Percentiles rank a stretch among this genome's conserved stretches.
These are phyloP conservation scores for Xanthia togata DNA, from an alignment of 2,888 invertebrate genomes.

Conservation along the genomic window DNA sequence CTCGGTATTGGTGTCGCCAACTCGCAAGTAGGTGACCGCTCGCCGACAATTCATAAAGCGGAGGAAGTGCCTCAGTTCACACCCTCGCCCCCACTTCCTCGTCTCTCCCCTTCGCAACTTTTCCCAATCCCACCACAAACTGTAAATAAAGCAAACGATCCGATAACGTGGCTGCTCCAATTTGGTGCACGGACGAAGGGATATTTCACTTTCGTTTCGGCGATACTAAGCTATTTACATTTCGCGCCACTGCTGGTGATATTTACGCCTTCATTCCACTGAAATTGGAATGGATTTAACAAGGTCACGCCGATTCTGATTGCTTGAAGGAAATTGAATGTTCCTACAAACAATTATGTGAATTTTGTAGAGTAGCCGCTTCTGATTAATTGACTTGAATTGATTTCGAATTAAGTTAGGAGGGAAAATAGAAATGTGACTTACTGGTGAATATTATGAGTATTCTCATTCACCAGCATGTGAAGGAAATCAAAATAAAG, in stretches of 20 bases:
- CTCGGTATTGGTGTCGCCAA: conserved; percentile 72
- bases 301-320: conserved; percentile 64
- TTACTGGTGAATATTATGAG: conserved; percentile 14
- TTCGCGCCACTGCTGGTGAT: conserved; percentile 60
- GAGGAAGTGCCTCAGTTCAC: conserved; percentile 58
- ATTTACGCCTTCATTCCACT: conserved; percentile 63
- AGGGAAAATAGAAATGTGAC: background rate
- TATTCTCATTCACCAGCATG: background rate
- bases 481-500: background rate
- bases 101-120: conserved; percentile 57
- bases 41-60: conserved; percentile 77
- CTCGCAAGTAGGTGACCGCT: conserved; percentile 69
- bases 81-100: conserved; percentile 47
- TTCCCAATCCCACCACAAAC: conserved; percentile 67
- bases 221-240: conserved; percentile 67
- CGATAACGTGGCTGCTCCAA: conserved; percentile 74
- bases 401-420: conserved; percentile 35
- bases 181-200: conserved; percentile 65
- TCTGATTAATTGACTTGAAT: conserved; percentile 61
- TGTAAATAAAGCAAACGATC: conserved; percentile 75
- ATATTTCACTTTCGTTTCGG: conserved; percentile 76
- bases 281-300: conserved; percentile 68
- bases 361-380: conserved; percentile 39
- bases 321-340: conserved; percentile 62
- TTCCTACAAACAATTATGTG: conserved; percentile 61